Conservation (phyloP, 2,113 vertebrate species). For the rabbit (Oryctolagus cuniculus) region DNA sequence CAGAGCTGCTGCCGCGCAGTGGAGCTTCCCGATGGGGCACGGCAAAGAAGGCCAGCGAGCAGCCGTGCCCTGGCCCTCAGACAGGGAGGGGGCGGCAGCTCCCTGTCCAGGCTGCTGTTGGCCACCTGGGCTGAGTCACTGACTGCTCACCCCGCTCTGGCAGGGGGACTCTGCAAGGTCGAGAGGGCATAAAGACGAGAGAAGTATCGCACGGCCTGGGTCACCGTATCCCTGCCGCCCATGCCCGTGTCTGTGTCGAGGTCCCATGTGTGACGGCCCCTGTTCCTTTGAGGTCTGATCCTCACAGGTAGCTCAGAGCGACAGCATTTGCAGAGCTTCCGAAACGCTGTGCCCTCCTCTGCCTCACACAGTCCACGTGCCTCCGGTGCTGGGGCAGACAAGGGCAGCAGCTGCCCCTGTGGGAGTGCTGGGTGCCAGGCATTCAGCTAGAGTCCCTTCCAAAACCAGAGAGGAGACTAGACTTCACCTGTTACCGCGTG, state of each 20-base stretch:
- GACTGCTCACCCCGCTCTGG: no score
- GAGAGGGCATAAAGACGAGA: background rate
- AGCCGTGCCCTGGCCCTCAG: rapidly evolving
- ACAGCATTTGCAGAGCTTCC: background rate
- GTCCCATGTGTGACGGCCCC: background rate
- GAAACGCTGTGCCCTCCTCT: background rate
- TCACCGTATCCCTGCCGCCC: background rate
- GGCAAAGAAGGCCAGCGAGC: background rate
- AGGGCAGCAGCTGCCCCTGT: background rate
- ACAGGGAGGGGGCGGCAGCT: background rate
- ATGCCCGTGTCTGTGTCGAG: background rate
- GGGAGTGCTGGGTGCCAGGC: background rate
- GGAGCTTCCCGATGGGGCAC: no score
- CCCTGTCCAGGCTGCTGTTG: background rate
- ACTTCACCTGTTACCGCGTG: background rate
- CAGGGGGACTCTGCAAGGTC: no score
- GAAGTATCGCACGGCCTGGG: background rate
- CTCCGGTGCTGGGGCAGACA: background rate
- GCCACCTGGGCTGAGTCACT: background rate
- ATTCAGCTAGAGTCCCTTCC: background rate
- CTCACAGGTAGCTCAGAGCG: background rate
- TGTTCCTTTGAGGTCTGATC: background rate
- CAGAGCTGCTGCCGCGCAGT: background rate
- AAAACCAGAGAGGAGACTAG: background rate
- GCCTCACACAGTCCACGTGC: background rate